Evolutionary conservation across 1,140 invertebrate species (phyloP), one percentile per base, ranked within the genome.

Genomic region (Cataglyphis hispanica): DNA sequence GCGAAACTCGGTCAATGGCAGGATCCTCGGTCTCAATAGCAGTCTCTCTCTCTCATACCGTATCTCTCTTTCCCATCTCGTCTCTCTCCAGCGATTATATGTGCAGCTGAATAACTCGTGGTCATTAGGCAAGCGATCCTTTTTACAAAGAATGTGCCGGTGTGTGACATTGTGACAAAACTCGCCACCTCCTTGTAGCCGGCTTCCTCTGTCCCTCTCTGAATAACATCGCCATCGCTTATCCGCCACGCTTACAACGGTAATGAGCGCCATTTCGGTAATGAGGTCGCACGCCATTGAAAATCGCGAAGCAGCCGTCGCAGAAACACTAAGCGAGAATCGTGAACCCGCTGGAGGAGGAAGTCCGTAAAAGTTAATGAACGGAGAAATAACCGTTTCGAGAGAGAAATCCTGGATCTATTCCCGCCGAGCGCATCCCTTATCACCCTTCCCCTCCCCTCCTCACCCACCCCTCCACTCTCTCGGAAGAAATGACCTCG

Each of bases 281-380:
- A 95, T 94, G 93, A 94, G 94, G 93, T 95, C 93, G 92, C 93
- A 92, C 92, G 88, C 93, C 93, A 94, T 94, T 94, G 93, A 94
- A 94, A 91, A 94, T 93, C 91, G 84, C 90, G 86, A 90, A 86
- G 85, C 60, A 91, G 83, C 91, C 85, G 76, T 86, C 74, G 66
- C 78, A 34, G 78, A 74, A 88, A 81, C 89, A 77, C 58, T 56
- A 74, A 58, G 53, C 37, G 80, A 76, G 61, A 53, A 60, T 37
- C 66, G 37, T 63, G 64, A 72, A 37, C 77, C 84, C 85, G 85
- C 25, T 58, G 37, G 56, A 61, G 53, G 8, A 60, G 67, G 69
- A 69, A 89, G 88, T 84, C 88, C 93, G 92, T 93, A 94, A 94
- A 93, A 94, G 91, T 93, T 93, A 94, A 94, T 93, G 93, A 94